phyloP scores from a whole-genome alignment of 2,113 vertebrate species.

The Pithys albifrons region DNA sequence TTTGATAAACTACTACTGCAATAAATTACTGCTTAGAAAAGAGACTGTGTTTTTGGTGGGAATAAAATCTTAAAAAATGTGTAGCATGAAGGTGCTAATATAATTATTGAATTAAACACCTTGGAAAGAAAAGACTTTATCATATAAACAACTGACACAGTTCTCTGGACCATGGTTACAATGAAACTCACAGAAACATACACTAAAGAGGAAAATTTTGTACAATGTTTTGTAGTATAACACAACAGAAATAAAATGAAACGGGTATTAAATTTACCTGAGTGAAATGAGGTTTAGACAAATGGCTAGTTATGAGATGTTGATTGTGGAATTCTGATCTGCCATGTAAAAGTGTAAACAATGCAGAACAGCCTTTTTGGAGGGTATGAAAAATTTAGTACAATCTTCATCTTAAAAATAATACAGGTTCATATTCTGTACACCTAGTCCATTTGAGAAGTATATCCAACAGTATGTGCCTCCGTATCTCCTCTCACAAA shows the following conservation, averaged over 20 bases:
- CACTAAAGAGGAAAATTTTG: neutral
- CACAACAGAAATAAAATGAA: neutral
- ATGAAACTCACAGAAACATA: neutral
- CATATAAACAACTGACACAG: neutral
- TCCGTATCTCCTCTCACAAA: neutral
- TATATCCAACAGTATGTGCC: neutral
- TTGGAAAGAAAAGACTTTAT: neutral
- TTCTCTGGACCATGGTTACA: neutral
- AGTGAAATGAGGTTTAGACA: neutral
- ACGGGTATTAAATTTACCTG: neutral
- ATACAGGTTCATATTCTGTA: neutral
- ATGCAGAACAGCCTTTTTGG: neutral
- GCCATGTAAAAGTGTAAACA: neutral
- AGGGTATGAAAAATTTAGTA: neutral
- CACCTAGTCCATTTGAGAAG: neutral
- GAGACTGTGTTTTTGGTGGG: neutral
- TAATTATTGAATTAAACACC: conserved; percentile 12
- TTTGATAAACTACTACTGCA: neutral
- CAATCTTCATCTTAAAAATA: neutral
- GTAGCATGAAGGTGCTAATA: neutral
- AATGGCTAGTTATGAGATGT: neutral
- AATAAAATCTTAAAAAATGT: neutral
- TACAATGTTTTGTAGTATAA: neutral
- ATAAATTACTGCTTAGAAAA: neutral
- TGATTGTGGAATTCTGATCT: neutral